Conservation (phyloP, 2,888 invertebrate genomes). For the Rhagonycha lutea region DNA sequence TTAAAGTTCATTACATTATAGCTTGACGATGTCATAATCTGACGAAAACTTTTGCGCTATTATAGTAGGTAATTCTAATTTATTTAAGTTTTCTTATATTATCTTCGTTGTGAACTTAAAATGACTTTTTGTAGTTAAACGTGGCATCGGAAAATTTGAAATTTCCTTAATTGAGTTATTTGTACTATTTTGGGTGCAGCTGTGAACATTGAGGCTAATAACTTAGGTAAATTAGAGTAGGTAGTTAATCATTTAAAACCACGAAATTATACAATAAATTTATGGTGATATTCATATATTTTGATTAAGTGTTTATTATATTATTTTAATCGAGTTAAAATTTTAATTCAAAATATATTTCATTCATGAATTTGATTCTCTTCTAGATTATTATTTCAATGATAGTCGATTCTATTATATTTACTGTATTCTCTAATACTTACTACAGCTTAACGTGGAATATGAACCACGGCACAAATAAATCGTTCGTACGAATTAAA, state of each 20-base stretch:
- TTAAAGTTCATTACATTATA: background rate
- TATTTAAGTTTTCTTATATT: background rate
- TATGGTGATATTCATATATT: background rate
- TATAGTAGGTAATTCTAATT: background rate
- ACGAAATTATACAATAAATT: slow-evolving; percentile 4
- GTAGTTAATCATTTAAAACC: slow-evolving; percentile 11
- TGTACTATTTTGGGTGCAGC: slow-evolving; percentile 9
- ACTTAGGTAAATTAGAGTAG: slow-evolving; percentile 16
- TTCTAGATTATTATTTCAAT: background rate
- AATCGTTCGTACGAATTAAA: too few species aligned
- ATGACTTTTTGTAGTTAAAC: background rate
- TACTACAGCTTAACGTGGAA: too few species aligned
- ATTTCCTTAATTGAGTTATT: slow-evolving; percentile 7
- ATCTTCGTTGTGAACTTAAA: background rate
- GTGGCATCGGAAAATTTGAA: slow-evolving; percentile 1
- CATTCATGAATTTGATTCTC: background rate
- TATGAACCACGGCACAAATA: too few species aligned
- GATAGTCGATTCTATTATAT: background rate
- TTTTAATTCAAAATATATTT: background rate
- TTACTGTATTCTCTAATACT: too few species aligned
- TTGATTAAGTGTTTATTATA: background rate
- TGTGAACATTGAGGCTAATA: slow-evolving; percentile 10
- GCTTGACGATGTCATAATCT: background rate
- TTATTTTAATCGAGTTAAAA: background rate
- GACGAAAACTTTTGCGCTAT: background rate